A percentile compares a stretch with the other conserved stretches of the same genome.
phyloP scores from a whole-genome alignment of 1,140 invertebrate genomes.

The Dendroctonus ponderosae region DNA sequence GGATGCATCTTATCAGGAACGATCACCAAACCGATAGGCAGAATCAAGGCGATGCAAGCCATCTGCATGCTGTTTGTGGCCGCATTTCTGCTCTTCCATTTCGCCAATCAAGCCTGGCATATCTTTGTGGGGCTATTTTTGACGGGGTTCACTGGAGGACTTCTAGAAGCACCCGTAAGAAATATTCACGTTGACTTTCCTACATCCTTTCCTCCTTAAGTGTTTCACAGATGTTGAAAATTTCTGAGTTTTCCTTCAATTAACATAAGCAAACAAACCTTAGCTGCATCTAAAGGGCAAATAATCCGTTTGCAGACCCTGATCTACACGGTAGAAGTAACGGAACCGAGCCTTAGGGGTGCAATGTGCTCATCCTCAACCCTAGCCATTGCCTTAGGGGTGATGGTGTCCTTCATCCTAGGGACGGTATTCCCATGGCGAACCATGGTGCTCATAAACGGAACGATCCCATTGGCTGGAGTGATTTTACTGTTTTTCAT shows the following conservation, averaged over 20 bases:
- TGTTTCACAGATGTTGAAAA: not conserved
- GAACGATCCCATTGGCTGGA: slow-evolving; percentile 63
- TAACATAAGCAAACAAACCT: not conserved
- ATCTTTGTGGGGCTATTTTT: slow-evolving; percentile 66
- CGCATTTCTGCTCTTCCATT: slow-evolving; percentile 71
- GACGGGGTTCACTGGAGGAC: slow-evolving; percentile 69
- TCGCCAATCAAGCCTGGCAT: slow-evolving; percentile 58
- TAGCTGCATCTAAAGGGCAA: not conserved
- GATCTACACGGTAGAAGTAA: slow-evolving; percentile 78
- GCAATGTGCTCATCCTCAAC: slow-evolving; percentile 70
- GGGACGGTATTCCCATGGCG: slow-evolving; percentile 71
- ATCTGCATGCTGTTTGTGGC: slow-evolving; percentile 69
- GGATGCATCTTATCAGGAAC: slow-evolving; percentile 71
- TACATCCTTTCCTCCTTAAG: not conserved
- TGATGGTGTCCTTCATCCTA: slow-evolving; percentile 67
- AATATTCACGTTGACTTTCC: slow-evolving; percentile 1
- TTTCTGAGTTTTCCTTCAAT: not conserved
- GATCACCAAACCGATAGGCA: slow-evolving; percentile 65
- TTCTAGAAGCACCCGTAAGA: slow-evolving; percentile 75
- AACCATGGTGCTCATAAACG: slow-evolving; percentile 65
- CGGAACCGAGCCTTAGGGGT: slow-evolving; percentile 71
- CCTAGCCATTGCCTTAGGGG: slow-evolving; percentile 68
- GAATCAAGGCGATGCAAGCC: slow-evolving; percentile 69
- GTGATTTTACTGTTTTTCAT: slow-evolving; percentile 65
- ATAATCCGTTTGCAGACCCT: slow-evolving; percentile 56